phyloP scores from a whole-genome alignment of 35 echinoderm and acorn worm species.

The Anneissia japonica region DNA sequence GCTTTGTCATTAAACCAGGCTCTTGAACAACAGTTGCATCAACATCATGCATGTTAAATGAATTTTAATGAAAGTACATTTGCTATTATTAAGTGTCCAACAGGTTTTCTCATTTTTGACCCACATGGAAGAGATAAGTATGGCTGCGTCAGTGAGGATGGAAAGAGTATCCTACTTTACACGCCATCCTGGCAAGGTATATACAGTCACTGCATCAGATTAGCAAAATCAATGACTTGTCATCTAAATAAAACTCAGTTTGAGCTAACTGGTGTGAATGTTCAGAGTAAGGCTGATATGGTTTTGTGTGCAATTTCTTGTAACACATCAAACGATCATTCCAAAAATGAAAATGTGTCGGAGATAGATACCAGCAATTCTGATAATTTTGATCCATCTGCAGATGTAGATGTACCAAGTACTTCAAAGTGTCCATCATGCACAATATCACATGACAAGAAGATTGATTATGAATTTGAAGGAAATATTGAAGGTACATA shows the following conservation, averaged over 20 bases:
- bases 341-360: too few relatives aligned
- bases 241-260: neutral
- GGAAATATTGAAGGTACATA: too few relatives aligned
- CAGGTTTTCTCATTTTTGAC: neutral
- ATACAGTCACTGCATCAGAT: constrained; percentile 6
- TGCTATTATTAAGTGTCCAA: constrained; percentile 5
- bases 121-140: neutral
- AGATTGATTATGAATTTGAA: too few relatives aligned
- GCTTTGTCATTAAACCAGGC: constrained; percentile 19
- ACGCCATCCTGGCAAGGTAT: constrained; percentile 21
- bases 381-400: too few relatives aligned
- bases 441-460: too few relatives aligned
- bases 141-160: neutral
- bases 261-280: constrained; percentile 10
- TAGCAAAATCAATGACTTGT: constrained; percentile 12
- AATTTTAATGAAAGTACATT: constrained; percentile 21
- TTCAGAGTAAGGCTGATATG: neutral
- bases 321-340: too few relatives aligned
- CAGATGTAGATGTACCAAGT: too few relatives aligned
- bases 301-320: too few relatives aligned
- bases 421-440: too few relatives aligned
- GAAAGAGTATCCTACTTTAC: constrained; percentile 4
- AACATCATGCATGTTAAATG: constrained; percentile 24
- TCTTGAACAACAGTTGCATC: constrained; percentile 10
- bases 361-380: too few relatives aligned